Percentiles rank a stretch among this genome's conserved stretches.
Evolutionary conservation across 1,140 invertebrate genomes (phyloP).

Genomic region (Lucilia cuprina): DNA sequence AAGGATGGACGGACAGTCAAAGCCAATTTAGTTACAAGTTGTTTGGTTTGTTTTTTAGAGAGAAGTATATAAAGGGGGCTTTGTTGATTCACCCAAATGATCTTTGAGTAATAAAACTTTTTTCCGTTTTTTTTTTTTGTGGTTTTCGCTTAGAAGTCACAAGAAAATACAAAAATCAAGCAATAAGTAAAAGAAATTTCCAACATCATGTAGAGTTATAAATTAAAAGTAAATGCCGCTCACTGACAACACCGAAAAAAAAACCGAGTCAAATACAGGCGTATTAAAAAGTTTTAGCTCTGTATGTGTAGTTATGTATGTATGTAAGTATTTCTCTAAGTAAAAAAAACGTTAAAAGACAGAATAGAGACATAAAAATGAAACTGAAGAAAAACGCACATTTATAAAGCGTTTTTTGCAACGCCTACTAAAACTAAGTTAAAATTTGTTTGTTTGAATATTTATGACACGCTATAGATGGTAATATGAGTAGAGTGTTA

Average conservation of each 20-base stretch:
- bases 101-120: not conserved
- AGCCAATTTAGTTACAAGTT: not conserved
- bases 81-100: not conserved
- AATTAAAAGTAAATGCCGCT: slow-evolving; percentile 33
- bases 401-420: not conserved
- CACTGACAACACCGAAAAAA: slow-evolving; percentile 11
- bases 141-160: not conserved
- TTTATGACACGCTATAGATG: not conserved
- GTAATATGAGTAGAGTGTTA: not conserved
- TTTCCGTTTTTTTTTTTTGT: not conserved
- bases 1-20: not conserved
- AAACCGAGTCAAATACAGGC: not conserved
- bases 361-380: not conserved
- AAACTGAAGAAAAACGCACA: not conserved
- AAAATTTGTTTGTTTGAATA: not conserved
- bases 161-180: not conserved
- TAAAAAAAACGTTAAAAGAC: not conserved
- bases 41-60: not conserved
- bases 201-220: slow-evolving; percentile 22
- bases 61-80: not conserved
- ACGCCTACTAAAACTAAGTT: not conserved
- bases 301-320: not conserved
- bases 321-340: no score
- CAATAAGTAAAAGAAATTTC: not conserved
- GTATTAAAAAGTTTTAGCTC: not conserved